Percentiles rank a stretch among this genome's conserved stretches.
phyloP scores from a whole-genome alignment of 2,888 invertebrate species.

The Trachelus tabidus region DNA sequence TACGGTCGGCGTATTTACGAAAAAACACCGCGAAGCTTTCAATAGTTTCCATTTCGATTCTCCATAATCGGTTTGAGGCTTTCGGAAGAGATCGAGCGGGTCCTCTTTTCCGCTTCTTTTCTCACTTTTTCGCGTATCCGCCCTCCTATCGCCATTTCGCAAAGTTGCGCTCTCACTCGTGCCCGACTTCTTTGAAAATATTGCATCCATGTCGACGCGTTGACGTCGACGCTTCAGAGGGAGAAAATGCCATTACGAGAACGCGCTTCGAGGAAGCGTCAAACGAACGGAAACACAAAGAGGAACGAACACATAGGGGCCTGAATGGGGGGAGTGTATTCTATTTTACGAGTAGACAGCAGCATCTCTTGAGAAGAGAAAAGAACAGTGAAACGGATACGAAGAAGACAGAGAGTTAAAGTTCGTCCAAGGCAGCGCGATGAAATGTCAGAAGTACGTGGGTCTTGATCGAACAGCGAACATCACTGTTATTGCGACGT shows the following conservation, averaged over 20 bases:
- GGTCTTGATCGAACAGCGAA: background rate
- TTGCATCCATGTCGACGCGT: background rate
- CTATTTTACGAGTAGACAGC: background rate
- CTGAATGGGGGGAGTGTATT: background rate
- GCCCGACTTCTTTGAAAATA: background rate
- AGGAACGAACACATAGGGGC: no score
- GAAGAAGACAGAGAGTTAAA: background rate
- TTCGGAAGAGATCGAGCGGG: background rate
- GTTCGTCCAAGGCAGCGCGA: background rate
- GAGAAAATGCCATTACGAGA: background rate
- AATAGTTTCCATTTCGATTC: background rate
- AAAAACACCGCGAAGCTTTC: background rate
- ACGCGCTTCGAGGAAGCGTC: background rate
- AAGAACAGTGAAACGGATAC: background rate
- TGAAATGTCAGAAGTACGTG: background rate
- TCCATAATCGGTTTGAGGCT: background rate
- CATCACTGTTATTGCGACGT: background rate
- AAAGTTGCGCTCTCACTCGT: background rate
- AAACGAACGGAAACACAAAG: conserved; percentile 1
- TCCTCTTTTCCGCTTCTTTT: background rate
- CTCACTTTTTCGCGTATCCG: background rate
- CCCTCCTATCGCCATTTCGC: background rate
- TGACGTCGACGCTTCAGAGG: background rate
- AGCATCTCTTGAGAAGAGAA: background rate
- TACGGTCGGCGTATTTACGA: background rate